Evolutionary conservation across 2,113 vertebrate species (phyloP).

Genomic region (Gracilinanus agilis): DNA sequence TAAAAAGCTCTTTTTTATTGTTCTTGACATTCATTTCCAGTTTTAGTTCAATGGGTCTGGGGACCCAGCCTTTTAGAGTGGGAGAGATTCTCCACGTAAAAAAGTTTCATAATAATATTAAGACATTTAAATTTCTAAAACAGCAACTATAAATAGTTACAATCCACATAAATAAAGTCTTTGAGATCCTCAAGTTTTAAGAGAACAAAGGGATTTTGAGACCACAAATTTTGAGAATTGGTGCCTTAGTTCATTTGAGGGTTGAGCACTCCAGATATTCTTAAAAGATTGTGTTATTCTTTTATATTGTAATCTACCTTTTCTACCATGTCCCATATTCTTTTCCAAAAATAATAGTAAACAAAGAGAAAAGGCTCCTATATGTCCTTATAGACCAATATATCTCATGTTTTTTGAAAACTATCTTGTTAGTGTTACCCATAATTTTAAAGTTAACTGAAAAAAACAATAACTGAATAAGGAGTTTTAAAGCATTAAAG

Average conservation of each 20-base stretch:
- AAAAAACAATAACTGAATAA: constrained; percentile 44
- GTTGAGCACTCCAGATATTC: constrained; percentile 32
- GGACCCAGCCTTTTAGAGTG: neutral
- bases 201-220: neutral
- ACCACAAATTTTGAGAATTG: neutral
- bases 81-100: neutral
- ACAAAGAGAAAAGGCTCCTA: neutral
- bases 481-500: constrained; percentile 26
- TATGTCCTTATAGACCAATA: constrained; percentile 42
- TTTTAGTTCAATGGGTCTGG: neutral
- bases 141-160: neutral
- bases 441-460: neutral
- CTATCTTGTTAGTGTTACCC: constrained; percentile 13
- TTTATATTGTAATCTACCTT: neutral
- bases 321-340: neutral
- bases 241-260: neutral
- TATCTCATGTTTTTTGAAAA: constrained; percentile 36
- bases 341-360: neutral
- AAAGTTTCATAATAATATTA: neutral
- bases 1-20: too few species aligned
- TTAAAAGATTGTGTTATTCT: neutral
- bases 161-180: neutral
- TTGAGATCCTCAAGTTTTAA: neutral
- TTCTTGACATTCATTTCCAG: neutral
- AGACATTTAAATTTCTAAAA: neutral